Percentiles rank a stretch among this genome's conserved stretches.
Evolutionary conservation across 2,888 invertebrate species (phyloP).

Genomic region (Drosophila eohydei): DNA sequence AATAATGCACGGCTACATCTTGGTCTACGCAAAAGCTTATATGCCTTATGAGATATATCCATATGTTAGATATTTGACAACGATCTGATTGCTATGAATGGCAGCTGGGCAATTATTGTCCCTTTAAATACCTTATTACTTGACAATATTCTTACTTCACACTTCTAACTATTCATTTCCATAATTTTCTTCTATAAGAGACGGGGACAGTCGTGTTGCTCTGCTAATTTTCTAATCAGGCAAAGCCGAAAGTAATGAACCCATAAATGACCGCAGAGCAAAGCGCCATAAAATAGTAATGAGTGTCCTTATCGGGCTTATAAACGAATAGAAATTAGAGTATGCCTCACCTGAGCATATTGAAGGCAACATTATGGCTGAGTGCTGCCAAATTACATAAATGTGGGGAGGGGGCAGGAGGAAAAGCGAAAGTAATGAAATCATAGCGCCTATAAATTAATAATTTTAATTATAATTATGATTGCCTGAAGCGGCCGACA

Average conservation of each 20-base stretch:
- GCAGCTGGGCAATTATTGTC: neutral
- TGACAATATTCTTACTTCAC: neutral
- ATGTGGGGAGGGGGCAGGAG: neutral
- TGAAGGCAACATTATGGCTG: neutral
- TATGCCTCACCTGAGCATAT: neutral
- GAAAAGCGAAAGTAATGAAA: conserved; percentile 40
- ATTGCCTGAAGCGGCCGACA: conserved; percentile 23
- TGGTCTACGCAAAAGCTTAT: too few species aligned
- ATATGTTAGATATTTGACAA: neutral
- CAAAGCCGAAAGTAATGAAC: conserved; percentile 33
- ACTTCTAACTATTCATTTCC: too few species aligned
- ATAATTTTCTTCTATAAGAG: too few species aligned
- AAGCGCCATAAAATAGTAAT: conserved; percentile 41
- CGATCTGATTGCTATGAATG: neutral
- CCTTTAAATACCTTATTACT: neutral
- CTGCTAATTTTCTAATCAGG: conserved; percentile 34
- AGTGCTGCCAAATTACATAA: conserved; percentile 9
- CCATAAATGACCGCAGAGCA: conserved; percentile 4
- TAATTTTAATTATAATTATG: conserved; percentile 43
- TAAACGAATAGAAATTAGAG: conserved; percentile 11
- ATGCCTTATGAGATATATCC: too few species aligned
- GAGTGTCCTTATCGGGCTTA: conserved; percentile 33
- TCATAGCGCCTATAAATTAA: conserved; percentile 47
- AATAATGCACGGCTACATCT: too few species aligned
- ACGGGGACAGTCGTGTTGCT: neutral